Evolutionary conservation across 2,113 vertebrate species (phyloP).

Genomic region (Hemiprocne comata): DNA sequence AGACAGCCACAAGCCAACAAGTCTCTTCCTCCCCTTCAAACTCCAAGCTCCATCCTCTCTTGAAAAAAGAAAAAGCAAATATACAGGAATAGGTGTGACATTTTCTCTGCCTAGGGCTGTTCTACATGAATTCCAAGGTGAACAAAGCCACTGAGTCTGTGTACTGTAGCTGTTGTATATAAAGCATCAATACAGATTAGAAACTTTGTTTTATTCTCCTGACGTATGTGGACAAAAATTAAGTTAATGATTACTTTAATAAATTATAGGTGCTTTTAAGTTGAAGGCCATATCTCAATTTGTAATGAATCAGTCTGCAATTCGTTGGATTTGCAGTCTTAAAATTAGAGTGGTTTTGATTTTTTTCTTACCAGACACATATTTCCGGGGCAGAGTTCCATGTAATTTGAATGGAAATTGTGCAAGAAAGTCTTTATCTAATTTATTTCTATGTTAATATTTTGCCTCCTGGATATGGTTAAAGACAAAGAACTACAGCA

Average conservation of each 20-base stretch:
- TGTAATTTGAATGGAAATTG: constrained; percentile 28
- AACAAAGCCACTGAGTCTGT: background rate
- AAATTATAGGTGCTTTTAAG: constrained; percentile 15
- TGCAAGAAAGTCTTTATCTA: background rate
- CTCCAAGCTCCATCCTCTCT: background rate
- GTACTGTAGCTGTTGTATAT: background rate
- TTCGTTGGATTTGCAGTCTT: constrained; percentile 8
- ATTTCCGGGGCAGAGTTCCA: background rate
- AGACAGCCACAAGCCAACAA: background rate
- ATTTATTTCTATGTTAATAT: constrained; percentile 43
- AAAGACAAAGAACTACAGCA: background rate
- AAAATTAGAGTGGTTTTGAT: background rate
- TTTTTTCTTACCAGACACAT: background rate
- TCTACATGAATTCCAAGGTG: background rate
- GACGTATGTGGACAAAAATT: background rate
- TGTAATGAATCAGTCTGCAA: background rate
- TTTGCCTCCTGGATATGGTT: background rate
- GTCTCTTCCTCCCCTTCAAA: background rate
- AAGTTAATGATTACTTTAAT: background rate
- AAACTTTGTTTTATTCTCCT: background rate
- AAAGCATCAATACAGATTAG: background rate
- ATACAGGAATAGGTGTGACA: too few relatives aligned
- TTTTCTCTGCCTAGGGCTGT: background rate
- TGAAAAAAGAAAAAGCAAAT: background rate
- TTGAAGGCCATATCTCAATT: background rate